Evolutionary conservation across 64 coral and sea anemone species (phyloP), one percentile per base, ranked within the genome.

Genomic region (Dendronephthya gigantea): DNA sequence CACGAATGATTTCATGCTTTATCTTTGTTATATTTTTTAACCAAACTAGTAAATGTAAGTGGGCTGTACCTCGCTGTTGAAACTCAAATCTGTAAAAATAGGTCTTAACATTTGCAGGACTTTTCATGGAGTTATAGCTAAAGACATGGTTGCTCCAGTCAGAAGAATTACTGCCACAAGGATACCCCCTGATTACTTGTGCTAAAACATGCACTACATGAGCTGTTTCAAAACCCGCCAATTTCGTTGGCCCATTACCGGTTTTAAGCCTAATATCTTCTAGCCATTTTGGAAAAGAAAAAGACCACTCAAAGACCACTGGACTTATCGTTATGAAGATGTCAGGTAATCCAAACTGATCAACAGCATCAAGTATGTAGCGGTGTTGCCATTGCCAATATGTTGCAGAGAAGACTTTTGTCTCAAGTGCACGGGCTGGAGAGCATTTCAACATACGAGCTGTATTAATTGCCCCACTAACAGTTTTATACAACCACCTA

Each of bases 11-110:
- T 59, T 88, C 33, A 0, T 66, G 41, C 19, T 79, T 35, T 2
- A 85, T 88, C 32, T 30, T 4, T 0, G 14, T 0, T 0, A 90
- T 7, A 7, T 88, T 69, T 30, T 90, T 84, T 1, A 93, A 41
- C 92, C 92, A 93, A 11, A 93, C 88, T 25, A 94, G 66, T 0
- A 90, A 37, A 52, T 94, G 88, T 0, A 88, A 19, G 15, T 94
- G 92, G 6, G 84, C 82, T 22, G 92, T 90, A 0, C 88, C 85
- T 49, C 88, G 37, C 0, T 89, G 31, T 83, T 90, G 92, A 39
- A 93, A 93, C 19, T 93, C 88, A 31, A 93, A 84, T 0, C 88
- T 82, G 35, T 90, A 88, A 38, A 90, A 88, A 10, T 81, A 93
- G 2, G 49, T 84, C 0, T 32, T 30, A 0, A 87, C 84, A 31